Base-by-base conservation (phyloP, 2,113 vertebrate species). In the Tringa solitaria region DNA sequence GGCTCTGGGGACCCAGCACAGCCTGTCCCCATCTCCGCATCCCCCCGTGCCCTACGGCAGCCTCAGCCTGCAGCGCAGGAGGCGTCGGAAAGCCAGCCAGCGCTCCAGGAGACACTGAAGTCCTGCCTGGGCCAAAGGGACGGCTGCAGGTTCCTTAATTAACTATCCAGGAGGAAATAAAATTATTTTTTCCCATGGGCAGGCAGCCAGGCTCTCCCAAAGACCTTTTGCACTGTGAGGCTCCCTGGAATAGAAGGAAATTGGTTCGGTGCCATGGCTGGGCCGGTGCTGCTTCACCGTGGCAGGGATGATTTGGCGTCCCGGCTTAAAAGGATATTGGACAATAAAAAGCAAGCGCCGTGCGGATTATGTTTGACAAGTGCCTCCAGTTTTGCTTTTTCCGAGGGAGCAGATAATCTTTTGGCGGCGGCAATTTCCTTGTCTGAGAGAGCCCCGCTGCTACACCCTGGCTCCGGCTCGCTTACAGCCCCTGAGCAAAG, bases 221-320 rank as follows among this genome's bases (percentile, higher is more conserved):
- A 96, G 94, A 67, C 85, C 51, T 89, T 90, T 39, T 70, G 67
- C 93, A 64, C 69, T 8, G 21, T 9, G 37, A 89, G 75, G 54
- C 84, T 89, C 74, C 46, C 61, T 1, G 0, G 87, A 90, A 96
- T 53, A 79, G 88, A 93, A 90, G 95, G 94, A 90, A 96, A 95
- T 93, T 73, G 76, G 84, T 84, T 94, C 50, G 48, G 64, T 1
- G 14, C 75, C 8, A 4, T 0, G 2, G 20, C 64, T 57, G 45
- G 88, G 64, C 86, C 3, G 1, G 69, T 27, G 63, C 32, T 63
- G 60, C 92, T 91, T 87, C 30, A n/a, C 80, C 0, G 0, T 65
- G 94, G 97, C 85, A 86, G 79, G 43, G 27, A 92, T 95, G 92
- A 98, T 98, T 97, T 97, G 94, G 93, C 95, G 87, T 85, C 94